These are phyloP conservation scores for Strigamia transsilvanica DNA, from an alignment of 2,888 invertebrate genomes.

Conservation along the genomic window DNA sequence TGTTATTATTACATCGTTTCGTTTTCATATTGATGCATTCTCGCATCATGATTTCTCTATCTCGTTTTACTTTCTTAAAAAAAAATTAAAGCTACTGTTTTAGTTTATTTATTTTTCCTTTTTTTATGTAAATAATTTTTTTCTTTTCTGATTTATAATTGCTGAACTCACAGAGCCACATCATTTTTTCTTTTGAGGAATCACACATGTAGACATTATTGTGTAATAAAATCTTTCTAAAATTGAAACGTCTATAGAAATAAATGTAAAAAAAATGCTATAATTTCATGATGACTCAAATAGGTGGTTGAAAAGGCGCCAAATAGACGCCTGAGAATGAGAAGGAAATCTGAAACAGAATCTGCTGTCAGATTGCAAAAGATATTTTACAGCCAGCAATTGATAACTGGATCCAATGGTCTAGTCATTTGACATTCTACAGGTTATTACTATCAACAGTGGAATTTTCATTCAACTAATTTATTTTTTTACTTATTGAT, in stretches of 20 bases:
- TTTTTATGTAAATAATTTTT: too few species aligned
- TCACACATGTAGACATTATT: too few species aligned
- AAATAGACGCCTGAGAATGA: conserved; percentile 27
- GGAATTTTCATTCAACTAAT: conserved; percentile 41
- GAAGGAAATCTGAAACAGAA: conserved; percentile 48
- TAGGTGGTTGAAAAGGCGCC: conserved; percentile 31
- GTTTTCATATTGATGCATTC: too few species aligned
- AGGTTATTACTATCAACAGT: conserved; percentile 44
- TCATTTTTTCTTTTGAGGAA: too few species aligned
- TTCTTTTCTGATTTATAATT: too few species aligned
- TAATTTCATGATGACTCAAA: conserved; percentile 36
- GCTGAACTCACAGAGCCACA: too few species aligned
- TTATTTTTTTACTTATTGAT: background rate
- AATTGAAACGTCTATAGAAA: background rate
- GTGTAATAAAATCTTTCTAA: too few species aligned
- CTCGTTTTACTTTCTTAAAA: too few species aligned
- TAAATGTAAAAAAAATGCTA: background rate
- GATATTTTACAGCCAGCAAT: conserved; percentile 41
- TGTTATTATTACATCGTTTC: too few species aligned
- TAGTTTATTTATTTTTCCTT: too few species aligned
- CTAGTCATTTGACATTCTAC: conserved; percentile 1
- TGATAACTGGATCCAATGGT: conserved; percentile 34
- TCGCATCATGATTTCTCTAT: too few species aligned
- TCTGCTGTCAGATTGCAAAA: conserved; percentile 49
- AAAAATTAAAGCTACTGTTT: too few species aligned